A percentile compares a stretch with the other conserved stretches of the same genome.
These are phyloP conservation scores for Corythoichthys intestinalis DNA, from an alignment of 2,113 vertebrate genomes.

Conservation along the genomic window DNA sequence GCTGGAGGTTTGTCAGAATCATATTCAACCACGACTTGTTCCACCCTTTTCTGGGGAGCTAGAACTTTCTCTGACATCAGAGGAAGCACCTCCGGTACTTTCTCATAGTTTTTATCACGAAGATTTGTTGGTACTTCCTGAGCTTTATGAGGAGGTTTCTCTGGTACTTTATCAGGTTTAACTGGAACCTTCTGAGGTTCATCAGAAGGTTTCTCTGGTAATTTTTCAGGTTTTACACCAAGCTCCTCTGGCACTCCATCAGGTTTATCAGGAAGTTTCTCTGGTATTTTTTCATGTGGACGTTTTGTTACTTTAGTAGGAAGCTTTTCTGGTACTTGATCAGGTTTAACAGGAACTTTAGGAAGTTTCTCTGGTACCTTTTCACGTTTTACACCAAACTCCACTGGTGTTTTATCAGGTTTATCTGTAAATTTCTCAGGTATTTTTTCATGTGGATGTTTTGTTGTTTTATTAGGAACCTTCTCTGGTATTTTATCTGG, in stretches of 20 bases:
- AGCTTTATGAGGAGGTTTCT: constrained; percentile 11
- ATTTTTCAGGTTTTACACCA: constrained; percentile 5
- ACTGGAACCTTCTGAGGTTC: not conserved
- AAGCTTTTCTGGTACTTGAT: constrained; percentile 16
- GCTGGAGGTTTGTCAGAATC: constrained; percentile 6
- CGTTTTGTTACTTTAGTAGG: constrained; percentile 1
- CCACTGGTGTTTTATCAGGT: not conserved
- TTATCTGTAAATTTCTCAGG: not conserved
- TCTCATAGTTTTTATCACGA: not conserved
- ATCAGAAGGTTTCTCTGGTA: not conserved
- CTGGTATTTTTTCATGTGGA: constrained; percentile 9
- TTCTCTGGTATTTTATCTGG: constrained; percentile 56
- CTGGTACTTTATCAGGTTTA: constrained; percentile 5
- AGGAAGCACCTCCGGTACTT: not conserved
- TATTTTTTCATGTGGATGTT: not conserved
- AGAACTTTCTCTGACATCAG: constrained; percentile 30
- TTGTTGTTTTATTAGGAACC: not conserved
- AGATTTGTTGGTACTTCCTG: constrained; percentile 16
- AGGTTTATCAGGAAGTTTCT: constrained; percentile 1
- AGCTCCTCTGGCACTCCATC: constrained; percentile 15
- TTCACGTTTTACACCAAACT: too few relatives aligned
- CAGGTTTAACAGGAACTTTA: constrained; percentile 4
- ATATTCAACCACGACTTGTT: constrained; percentile 2
- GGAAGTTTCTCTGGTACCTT: constrained; percentile 11
- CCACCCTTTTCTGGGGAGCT: not conserved